Evolutionary conservation across 2,888 invertebrate species (phyloP).

Genomic region (Pachycephus smyrnensis): DNA sequence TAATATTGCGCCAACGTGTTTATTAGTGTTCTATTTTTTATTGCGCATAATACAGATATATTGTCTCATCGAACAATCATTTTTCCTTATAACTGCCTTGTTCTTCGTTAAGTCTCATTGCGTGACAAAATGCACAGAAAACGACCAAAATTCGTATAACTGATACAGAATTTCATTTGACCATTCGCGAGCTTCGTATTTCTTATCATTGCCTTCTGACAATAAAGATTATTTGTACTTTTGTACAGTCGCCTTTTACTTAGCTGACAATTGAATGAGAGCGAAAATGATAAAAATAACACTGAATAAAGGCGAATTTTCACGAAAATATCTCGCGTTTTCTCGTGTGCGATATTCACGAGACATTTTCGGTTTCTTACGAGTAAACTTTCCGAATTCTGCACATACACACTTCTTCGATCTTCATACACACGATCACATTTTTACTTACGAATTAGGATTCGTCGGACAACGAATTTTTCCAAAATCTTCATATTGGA

Average conservation of each 20-base stretch:
- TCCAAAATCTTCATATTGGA: slow-evolving; percentile 22
- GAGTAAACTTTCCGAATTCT: slow-evolving; percentile 40
- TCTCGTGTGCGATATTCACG: background rate
- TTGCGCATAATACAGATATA: background rate
- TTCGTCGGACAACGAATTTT: slow-evolving; percentile 22
- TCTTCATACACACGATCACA: slow-evolving; percentile 39
- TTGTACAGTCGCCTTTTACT: slow-evolving; percentile 51
- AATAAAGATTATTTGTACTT: slow-evolving; percentile 60
- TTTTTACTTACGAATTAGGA: slow-evolving; percentile 43
- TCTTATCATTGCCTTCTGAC: slow-evolving; percentile 44
- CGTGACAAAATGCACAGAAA: background rate
- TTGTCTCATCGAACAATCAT: background rate
- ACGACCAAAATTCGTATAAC: background rate
- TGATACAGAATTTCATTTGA: background rate
- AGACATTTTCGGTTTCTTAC: slow-evolving; percentile 15
- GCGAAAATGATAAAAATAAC: slow-evolving; percentile 14
- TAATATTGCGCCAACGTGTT: background rate
- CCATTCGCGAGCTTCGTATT: slow-evolving; percentile 16
- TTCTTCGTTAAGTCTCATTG: background rate
- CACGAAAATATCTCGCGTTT: background rate
- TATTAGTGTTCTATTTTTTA: background rate
- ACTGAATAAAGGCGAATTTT: slow-evolving; percentile 24
- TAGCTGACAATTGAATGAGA: slow-evolving; percentile 28
- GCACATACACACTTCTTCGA: slow-evolving; percentile 31
- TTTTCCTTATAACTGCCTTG: background rate